phyloP scores from a whole-genome alignment of 2,888 invertebrate species.

The Argynnis bischoffii region DNA sequence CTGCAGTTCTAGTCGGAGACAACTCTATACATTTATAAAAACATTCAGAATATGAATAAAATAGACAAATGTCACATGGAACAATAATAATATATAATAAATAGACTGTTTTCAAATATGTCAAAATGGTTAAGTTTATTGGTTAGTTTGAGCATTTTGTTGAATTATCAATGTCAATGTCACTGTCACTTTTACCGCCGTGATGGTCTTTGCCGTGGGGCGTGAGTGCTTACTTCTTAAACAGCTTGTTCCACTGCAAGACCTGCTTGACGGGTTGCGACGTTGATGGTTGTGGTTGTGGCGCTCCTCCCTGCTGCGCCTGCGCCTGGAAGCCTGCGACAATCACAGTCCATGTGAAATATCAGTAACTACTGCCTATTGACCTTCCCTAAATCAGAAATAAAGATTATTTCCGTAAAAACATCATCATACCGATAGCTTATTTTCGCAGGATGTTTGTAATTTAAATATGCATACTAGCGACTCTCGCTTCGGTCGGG shows the following conservation, averaged over 20 bases:
- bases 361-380: too few species aligned
- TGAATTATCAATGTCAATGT: constrained; percentile 6
- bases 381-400: too few species aligned
- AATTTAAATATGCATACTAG: too few species aligned
- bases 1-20: too few species aligned
- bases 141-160: constrained; percentile 1
- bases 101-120: neutral
- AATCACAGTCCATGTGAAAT: too few species aligned
- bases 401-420: too few species aligned
- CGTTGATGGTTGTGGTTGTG: constrained; percentile 45
- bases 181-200: constrained; percentile 5
- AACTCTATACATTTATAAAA: too few species aligned
- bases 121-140: neutral
- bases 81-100: neutral
- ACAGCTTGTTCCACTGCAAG: constrained; percentile 68
- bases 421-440: too few species aligned
- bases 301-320: constrained; percentile 46
- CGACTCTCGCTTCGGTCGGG: too few species aligned
- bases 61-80: too few species aligned
- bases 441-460: too few species aligned
- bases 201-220: constrained; percentile 22
- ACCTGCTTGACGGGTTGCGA: constrained; percentile 52
- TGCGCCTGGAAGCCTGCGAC: constrained; percentile 45
- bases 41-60: too few species aligned
- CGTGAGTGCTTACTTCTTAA: constrained; percentile 57